phyloP scores from a whole-genome alignment of 2,113 vertebrate species.

The Malurus alboscapulatus region DNA sequence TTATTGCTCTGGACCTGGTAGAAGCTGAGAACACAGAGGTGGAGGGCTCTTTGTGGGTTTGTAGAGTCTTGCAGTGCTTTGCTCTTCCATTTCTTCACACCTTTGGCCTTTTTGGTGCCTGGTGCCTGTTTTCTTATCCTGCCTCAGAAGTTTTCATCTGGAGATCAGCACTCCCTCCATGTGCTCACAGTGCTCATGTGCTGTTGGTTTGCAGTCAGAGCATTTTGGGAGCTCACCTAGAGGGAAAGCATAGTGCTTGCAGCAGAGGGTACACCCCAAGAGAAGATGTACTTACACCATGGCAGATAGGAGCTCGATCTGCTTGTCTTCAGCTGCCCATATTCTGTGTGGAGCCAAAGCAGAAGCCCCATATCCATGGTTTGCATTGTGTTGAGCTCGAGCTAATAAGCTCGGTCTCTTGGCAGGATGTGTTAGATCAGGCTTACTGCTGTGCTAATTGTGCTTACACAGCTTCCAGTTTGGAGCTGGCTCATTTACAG shows the following conservation, averaged over 20 bases:
- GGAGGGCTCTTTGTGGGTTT: not conserved
- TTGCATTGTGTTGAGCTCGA: not conserved
- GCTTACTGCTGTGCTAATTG: conserved; percentile 67
- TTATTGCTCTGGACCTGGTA: not conserved
- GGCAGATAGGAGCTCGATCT: not conserved
- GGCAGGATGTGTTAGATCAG: conserved; percentile 59
- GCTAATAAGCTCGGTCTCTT: conserved; percentile 57
- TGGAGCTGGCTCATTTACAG: conserved; percentile 66
- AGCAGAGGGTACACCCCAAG: not conserved
- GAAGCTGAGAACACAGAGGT: not conserved
- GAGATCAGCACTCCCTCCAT: not conserved
- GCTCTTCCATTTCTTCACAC: not conserved
- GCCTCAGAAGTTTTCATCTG: not conserved
- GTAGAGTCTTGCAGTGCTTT: not conserved
- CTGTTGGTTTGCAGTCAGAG: not conserved
- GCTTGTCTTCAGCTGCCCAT: not conserved
- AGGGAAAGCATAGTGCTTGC: not conserved
- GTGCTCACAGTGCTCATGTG: not conserved
- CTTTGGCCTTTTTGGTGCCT: not conserved
- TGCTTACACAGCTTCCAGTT: conserved; percentile 68
- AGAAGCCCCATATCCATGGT: not conserved
- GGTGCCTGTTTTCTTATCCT: not conserved
- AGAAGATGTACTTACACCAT: not conserved
- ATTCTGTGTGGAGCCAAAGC: not conserved
- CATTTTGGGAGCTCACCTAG: not conserved